Evolutionary conservation across 2,888 invertebrate species (phyloP).

Genomic region (Tenthredo notha): DNA sequence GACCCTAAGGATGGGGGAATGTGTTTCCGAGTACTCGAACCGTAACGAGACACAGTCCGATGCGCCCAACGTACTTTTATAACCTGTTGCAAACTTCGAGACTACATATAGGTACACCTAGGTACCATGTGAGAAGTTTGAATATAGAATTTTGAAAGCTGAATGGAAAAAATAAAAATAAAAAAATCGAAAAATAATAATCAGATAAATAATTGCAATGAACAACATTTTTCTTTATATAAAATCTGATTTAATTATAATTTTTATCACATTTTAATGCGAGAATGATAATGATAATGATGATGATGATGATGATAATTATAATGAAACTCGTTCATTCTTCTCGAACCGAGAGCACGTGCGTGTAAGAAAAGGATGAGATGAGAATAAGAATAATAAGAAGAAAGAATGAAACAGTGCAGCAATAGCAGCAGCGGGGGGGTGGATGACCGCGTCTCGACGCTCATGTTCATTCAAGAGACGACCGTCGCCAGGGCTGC

Average conservation of each 20-base stretch:
- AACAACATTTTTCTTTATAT: neutral
- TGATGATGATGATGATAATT: neutral
- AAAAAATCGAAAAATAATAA: neutral
- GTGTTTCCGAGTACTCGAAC: constrained; percentile 13
- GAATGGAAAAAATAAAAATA: neutral
- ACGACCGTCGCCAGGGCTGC: constrained; percentile 21
- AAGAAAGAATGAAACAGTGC: constrained; percentile 8
- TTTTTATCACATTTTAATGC: neutral
- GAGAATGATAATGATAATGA: neutral
- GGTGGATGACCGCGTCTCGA: constrained; percentile 44
- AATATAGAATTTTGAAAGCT: neutral
- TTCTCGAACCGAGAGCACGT: neutral
- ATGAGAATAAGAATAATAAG: neutral
- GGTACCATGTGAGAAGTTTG: neutral
- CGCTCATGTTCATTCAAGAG: constrained; percentile 47
- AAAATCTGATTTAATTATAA: no score
- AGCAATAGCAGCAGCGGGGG: neutral
- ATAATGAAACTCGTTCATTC: neutral
- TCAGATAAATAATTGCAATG: neutral
- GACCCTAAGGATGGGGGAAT: neutral
- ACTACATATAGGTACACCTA: neutral
- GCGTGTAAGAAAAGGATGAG: neutral
- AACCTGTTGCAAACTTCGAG: neutral
- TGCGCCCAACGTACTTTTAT: constrained; percentile 26
- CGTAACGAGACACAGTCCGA: constrained; percentile 32